Conservation (phyloP, 2,113 vertebrate species). For the Tragelaphus imberbis region DNA sequence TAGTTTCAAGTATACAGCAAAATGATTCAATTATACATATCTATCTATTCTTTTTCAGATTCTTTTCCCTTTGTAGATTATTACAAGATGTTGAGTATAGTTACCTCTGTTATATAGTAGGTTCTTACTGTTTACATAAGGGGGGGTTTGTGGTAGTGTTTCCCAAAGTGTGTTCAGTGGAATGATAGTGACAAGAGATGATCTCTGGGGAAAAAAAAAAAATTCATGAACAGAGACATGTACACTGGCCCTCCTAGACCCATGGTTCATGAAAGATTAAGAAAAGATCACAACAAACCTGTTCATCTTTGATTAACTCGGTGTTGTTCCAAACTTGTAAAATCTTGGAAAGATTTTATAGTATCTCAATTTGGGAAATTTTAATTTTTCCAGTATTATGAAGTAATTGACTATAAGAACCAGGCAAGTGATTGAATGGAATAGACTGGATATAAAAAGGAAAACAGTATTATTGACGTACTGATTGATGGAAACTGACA, state of each 20-base stretch:
- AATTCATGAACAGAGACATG: not conserved
- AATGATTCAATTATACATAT: not conserved
- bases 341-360: not conserved
- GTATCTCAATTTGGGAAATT: not conserved
- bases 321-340: not conserved
- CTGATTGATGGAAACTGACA: not conserved
- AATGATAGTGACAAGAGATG: not conserved
- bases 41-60: not conserved
- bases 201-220: not conserved
- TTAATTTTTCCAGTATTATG: not conserved
- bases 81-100: not conserved
- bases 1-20: not conserved
- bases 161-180: not conserved
- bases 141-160: not conserved
- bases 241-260: not conserved
- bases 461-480: not conserved
- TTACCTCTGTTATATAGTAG: not conserved
- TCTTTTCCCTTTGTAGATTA: not conserved
- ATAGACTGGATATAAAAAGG: not conserved
- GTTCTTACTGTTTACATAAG: not conserved
- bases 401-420: not conserved
- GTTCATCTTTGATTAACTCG: not conserved
- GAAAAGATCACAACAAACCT: not conserved
- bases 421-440: not conserved
- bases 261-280: not conserved